Percentiles rank a stretch among this genome's conserved stretches.
Conservation (phyloP, 2,797 vertebrate species). For the Takifugu rubripes region DNA sequence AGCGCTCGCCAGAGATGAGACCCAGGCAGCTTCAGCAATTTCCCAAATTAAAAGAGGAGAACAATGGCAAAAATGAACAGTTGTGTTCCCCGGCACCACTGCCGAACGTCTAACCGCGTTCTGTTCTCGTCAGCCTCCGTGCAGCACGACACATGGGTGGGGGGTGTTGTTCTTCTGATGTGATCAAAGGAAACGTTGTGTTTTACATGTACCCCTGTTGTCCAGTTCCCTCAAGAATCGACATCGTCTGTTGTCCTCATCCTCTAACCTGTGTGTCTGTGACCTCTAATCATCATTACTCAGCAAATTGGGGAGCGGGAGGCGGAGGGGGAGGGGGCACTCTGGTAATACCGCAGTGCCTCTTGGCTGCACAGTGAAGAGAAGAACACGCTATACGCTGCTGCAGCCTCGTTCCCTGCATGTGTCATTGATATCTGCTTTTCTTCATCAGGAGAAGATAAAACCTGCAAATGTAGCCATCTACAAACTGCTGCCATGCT, state of each 20-base stretch:
- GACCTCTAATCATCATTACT: slow-evolving; percentile 71
- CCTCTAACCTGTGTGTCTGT: slow-evolving; percentile 25
- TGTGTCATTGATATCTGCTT: background rate
- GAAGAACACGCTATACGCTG: slow-evolving; percentile 43
- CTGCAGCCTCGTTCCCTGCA: slow-evolving; percentile 16
- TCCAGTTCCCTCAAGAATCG: slow-evolving; percentile 5
- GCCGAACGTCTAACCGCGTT: background rate
- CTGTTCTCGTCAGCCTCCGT: background rate
- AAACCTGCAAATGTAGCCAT: background rate
- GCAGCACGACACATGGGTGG: slow-evolving; percentile 7
- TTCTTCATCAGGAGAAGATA: slow-evolving; percentile 5
- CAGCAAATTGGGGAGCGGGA: slow-evolving; percentile 59
- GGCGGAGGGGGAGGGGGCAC: slow-evolving; percentile 14
- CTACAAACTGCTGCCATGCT: no score
- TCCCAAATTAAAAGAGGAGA: slow-evolving; percentile 8
- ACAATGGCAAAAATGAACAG: slow-evolving; percentile 8
- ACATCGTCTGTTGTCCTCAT: background rate
- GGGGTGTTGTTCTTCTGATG: slow-evolving; percentile 2
- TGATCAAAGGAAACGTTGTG: background rate
- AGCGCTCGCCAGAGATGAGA: slow-evolving; percentile 48
- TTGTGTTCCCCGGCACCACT: slow-evolving; percentile 1
- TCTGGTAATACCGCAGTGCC: slow-evolving; percentile 48
- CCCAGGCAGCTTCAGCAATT: slow-evolving; percentile 39
- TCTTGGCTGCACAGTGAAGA: slow-evolving; percentile 48
- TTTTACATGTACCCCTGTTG: background rate